Conservation (phyloP, 1,140 invertebrate genomes). For the Hypsibius dujardini region DNA sequence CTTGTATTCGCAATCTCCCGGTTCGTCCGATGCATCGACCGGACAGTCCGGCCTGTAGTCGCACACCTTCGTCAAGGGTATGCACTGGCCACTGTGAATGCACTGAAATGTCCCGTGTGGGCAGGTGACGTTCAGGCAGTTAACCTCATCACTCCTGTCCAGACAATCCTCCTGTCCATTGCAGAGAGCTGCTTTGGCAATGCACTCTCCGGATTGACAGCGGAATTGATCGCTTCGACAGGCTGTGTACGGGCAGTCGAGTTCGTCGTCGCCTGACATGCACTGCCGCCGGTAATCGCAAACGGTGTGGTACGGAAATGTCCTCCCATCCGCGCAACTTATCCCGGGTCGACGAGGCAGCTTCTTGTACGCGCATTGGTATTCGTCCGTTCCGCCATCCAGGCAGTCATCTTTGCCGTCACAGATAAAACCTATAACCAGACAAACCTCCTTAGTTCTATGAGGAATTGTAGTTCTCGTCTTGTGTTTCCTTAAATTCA, state of each 20-base stretch:
- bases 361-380: conserved; percentile 31
- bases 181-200: conserved; percentile 28
- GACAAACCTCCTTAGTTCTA: too few relatives aligned
- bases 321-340: not conserved
- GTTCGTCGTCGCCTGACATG: conserved; percentile 35
- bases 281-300: conserved; percentile 36
- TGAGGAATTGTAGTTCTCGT: too few relatives aligned
- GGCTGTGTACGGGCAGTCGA: conserved; percentile 29
- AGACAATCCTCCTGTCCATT: conserved; percentile 32
- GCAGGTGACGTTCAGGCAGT: conserved; percentile 27
- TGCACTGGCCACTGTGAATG: conserved; percentile 25
- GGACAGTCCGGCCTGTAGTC: conserved; percentile 33
- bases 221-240: conserved; percentile 25
- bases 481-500: too few relatives aligned
- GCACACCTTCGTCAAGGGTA: conserved; percentile 28
- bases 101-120: conserved; percentile 27
- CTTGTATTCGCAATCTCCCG: not conserved
- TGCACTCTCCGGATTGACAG: conserved; percentile 34
- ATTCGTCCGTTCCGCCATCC: conserved; percentile 33
- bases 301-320: conserved; percentile 17
- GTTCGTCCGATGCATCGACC: conserved; percentile 16
- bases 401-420: conserved; percentile 35
- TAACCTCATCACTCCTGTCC: conserved; percentile 35
- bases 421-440: conserved; percentile 29
- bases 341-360: not conserved